These are phyloP conservation scores for Imbricaverruca yamaguchii DNA, from an alignment of 2,888 invertebrate genomes.

Conservation along the genomic window DNA sequence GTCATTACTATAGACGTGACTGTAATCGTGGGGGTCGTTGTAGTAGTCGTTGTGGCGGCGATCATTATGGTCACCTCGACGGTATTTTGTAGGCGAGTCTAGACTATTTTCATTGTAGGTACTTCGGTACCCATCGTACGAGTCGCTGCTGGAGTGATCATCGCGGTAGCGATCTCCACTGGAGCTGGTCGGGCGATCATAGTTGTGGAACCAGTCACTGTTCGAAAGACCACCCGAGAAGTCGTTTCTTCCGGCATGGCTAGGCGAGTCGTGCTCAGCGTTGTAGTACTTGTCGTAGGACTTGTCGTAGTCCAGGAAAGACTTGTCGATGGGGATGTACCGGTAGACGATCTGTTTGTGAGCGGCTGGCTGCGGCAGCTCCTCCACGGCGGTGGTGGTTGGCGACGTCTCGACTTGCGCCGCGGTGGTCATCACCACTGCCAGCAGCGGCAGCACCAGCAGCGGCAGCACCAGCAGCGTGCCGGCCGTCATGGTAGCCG, in stretches of 20 bases:
- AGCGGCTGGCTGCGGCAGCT: conserved; percentile 1
- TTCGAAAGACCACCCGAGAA: neutral
- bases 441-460: neutral
- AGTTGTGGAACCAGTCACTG: neutral
- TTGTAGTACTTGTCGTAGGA: neutral
- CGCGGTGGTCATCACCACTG: neutral
- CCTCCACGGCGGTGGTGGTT: neutral
- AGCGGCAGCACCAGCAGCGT: neutral
- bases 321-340: conserved; percentile 23
- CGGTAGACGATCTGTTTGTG: conserved; percentile 21
- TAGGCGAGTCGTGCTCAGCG: neutral
- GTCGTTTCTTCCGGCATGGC: neutral
- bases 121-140: too few species aligned
- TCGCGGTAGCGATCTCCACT: neutral
- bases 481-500: neutral
- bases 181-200: neutral
- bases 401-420: neutral
- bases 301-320: neutral
- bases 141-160: neutral
- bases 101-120: neutral
- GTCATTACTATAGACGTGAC: neutral
- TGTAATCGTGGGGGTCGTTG: neutral
- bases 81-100: neutral
- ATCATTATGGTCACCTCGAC: too few species aligned
- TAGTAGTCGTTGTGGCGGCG: neutral